A percentile compares a stretch with the other conserved stretches of the same genome.
Conservation (phyloP, 2,113 vertebrate species). For the Zosterops borbonicus region DNA sequence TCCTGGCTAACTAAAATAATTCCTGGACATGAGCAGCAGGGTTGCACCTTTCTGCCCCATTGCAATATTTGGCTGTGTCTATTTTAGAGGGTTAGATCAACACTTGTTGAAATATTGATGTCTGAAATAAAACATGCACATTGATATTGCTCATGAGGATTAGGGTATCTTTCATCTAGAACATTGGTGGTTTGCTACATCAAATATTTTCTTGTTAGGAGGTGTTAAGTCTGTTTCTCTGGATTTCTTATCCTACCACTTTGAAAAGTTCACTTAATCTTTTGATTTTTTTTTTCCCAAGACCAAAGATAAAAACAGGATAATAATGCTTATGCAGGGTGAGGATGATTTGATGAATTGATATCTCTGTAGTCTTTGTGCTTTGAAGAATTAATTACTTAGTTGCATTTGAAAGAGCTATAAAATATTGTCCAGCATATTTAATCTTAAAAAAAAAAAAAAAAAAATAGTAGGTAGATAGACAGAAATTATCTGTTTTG, state of each 20-base stretch:
- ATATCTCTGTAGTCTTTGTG: neutral
- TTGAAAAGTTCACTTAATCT: neutral
- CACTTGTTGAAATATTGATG: neutral
- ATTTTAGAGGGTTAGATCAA: neutral
- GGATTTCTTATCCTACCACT: neutral
- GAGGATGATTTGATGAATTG: neutral
- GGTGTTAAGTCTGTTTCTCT: neutral
- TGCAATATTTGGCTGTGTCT: neutral
- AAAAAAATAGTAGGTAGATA: neutral
- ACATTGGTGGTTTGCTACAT: neutral
- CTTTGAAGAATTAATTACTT: slow-evolving; percentile 13
- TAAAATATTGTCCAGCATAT: neutral
- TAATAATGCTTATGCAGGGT: neutral
- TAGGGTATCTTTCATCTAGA: accelerated
- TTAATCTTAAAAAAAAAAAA: neutral
- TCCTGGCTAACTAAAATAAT: neutral
- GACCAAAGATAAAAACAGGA: neutral
- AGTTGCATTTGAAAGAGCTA: neutral
- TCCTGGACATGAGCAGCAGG: neutral
- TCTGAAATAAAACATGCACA: neutral
- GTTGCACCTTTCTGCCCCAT: neutral
- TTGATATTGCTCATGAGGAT: neutral
- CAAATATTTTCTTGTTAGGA: neutral
- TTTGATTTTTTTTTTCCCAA: neutral
- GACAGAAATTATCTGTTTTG: neutral